phyloP scores from a whole-genome alignment of 2,888 invertebrate genomes.

The Melipona beecheii region DNA sequence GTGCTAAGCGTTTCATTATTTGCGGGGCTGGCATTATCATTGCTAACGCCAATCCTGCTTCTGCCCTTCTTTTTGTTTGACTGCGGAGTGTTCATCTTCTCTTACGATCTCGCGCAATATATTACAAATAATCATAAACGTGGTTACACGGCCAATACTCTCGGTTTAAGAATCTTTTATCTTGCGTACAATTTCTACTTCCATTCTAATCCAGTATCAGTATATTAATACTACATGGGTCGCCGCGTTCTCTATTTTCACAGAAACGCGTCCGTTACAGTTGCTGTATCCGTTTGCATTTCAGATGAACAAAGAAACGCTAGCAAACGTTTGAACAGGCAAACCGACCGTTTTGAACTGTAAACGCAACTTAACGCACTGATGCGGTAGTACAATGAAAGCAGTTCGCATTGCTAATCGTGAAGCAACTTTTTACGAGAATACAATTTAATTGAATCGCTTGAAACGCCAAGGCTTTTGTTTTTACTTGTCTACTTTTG shows the following conservation, averaged over 20 bases:
- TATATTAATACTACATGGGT: not conserved
- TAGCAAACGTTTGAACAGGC: constrained; percentile 36
- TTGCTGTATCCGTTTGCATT: not conserved
- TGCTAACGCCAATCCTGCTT: constrained; percentile 77
- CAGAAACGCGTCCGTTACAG: not conserved
- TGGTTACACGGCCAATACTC: constrained; percentile 38
- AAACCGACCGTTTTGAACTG: constrained; percentile 52
- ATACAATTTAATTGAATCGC: not conserved
- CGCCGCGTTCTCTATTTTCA: not conserved
- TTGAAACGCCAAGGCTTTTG: too few relatives aligned
- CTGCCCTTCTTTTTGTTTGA: constrained; percentile 81
- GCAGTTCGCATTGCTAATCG: constrained; percentile 8
- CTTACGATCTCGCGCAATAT: not conserved
- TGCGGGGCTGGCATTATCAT: constrained; percentile 69
- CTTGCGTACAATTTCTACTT: constrained; percentile 22
- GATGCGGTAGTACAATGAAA: constrained; percentile 10
- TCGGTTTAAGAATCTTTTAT: not conserved
- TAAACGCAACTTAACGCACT: constrained; percentile 28
- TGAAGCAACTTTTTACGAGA: not conserved
- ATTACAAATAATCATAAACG: constrained; percentile 4
- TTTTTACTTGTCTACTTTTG: not conserved
- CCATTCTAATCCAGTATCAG: not conserved
- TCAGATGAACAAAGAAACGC: constrained; percentile 1
- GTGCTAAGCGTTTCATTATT: constrained; percentile 74
- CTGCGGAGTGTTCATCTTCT: constrained; percentile 78